Base-by-base conservation (phyloP, 2,797 vertebrate genomes). In the Etheostoma nigrum region DNA sequence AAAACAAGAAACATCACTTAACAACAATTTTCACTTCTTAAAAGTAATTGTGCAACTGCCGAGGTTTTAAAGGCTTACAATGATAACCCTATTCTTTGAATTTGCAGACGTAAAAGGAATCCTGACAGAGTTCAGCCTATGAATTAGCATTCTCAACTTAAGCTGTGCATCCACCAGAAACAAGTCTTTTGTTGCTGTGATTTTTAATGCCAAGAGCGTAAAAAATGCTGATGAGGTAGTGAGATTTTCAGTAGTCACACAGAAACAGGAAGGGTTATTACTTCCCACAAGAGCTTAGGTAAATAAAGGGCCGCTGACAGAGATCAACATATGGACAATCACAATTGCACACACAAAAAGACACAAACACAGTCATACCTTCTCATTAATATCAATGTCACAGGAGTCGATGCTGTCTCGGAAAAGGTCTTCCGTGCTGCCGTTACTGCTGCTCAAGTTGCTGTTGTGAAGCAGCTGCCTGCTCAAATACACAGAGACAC, bases 351-450 rank as follows among this genome's bases (percentile, higher is more conserved):
- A 69, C 4, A 33, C 4, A 66, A 23, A 57, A 14, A 53, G 3
- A 45, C 48, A 64, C 6, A 69, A 30, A 74, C 60, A 11, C 44
- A 55, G 9, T 51, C 62, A 11, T 88, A 99, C 98, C 97, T 99
- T 99, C 89, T 99, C 98, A 0, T 96, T 97, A 89, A 99, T 97
- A 92, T 99, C 97, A 0, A 96, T 95, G 72, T 99, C 97, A 78
- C 96, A 97, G 48, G 97, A 98, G 93, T 99, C 98, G 14, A 99
- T 97, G 93, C 97, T 99, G 90, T 98, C 98, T 84, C 96, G 85
- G 94, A 98, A 99, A 79, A 99, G 93, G 90, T 99, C 98, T 88
- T 99, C 98, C 0, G 97, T 98, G 91, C 98, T 99, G 92, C 97
- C 97, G 0, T 98, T 97, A 49, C 96, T 98, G 94, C 98, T 99